Percentiles rank a stretch among this genome's conserved stretches.
phyloP scores from a whole-genome alignment of 2,888 invertebrate genomes.

The Lepidonotus clava region DNA sequence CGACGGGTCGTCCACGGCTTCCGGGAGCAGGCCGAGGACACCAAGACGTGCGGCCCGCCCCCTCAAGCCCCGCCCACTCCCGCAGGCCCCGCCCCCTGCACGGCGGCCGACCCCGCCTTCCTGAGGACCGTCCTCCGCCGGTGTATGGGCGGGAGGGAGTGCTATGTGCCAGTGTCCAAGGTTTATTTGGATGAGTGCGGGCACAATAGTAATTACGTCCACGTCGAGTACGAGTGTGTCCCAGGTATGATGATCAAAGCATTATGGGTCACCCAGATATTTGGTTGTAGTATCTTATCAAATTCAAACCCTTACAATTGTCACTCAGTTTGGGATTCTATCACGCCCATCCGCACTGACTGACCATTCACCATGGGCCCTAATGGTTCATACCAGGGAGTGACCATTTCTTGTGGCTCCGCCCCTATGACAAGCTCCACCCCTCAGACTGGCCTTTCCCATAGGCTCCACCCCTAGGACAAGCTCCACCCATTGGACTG shows the following conservation, averaged over 20 bases:
- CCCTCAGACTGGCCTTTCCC: too few relatives aligned
- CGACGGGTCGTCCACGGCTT: not conserved
- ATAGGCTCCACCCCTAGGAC: too few relatives aligned
- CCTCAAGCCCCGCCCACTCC: not conserved
- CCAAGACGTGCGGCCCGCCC: constrained; percentile 3
- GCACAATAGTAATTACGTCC: constrained; percentile 42
- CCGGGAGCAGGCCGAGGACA: constrained; percentile 32
- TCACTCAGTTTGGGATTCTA: too few relatives aligned
- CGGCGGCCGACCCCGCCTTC: not conserved
- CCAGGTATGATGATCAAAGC: constrained; percentile 42
- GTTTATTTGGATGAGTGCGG: constrained; percentile 25
- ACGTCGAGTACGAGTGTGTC: constrained; percentile 51
- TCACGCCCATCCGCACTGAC: too few relatives aligned
- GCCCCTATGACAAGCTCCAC: not conserved
- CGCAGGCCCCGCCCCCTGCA: not conserved
- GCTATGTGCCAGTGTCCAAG: constrained; percentile 1
- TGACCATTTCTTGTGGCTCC: not conserved
- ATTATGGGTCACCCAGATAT: too few relatives aligned
- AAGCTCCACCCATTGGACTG: too few relatives aligned
- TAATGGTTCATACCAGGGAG: not conserved
- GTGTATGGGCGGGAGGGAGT: constrained; percentile 44
- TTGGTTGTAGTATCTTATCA: too few relatives aligned
- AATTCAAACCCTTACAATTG: too few relatives aligned
- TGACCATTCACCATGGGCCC: too few relatives aligned
- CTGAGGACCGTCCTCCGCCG: not conserved